Evolutionary conservation across 2,888 invertebrate genomes (phyloP).

Genomic region (Gnatocerus cornutus): DNA sequence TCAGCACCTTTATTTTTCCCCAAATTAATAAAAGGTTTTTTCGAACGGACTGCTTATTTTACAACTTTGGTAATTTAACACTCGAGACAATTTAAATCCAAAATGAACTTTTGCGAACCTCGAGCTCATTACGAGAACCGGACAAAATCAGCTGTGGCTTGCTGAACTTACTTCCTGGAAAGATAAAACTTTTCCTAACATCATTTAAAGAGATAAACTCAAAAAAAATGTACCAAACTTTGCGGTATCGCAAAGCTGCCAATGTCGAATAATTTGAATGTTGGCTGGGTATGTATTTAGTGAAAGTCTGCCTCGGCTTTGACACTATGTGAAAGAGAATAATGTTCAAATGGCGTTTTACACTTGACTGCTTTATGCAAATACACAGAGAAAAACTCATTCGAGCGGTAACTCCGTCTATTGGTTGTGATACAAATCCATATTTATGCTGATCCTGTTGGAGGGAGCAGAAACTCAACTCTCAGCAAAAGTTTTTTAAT

Average conservation of each 20-base stretch:
- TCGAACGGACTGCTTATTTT: background rate
- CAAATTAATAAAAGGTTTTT: background rate
- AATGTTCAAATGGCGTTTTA: slow-evolving; percentile 40
- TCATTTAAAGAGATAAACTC: background rate
- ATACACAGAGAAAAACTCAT: slow-evolving; percentile 43
- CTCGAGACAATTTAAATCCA: too few relatives aligned
- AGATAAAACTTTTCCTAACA: slow-evolving; percentile 5
- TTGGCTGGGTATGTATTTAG: slow-evolving; percentile 12
- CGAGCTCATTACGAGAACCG: too few relatives aligned
- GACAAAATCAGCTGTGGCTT: too few relatives aligned
- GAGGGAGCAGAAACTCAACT: background rate
- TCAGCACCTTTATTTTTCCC: background rate
- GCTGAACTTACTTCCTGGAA: background rate
- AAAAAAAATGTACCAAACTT: too few relatives aligned
- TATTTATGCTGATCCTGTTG: slow-evolving; percentile 43
- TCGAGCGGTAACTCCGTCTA: slow-evolving; percentile 43
- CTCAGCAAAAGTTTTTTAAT: background rate
- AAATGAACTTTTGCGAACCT: too few relatives aligned
- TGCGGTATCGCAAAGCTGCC: too few relatives aligned
- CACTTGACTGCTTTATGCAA: slow-evolving; percentile 42
- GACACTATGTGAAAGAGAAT: slow-evolving; percentile 27
- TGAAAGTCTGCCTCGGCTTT: background rate
- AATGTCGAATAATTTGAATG: background rate
- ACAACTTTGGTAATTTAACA: background rate
- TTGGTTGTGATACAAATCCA: slow-evolving; percentile 46